Evolutionary conservation across 1,140 invertebrate genomes (phyloP).

Genomic region (Bursaphelenchus mucronatus): DNA sequence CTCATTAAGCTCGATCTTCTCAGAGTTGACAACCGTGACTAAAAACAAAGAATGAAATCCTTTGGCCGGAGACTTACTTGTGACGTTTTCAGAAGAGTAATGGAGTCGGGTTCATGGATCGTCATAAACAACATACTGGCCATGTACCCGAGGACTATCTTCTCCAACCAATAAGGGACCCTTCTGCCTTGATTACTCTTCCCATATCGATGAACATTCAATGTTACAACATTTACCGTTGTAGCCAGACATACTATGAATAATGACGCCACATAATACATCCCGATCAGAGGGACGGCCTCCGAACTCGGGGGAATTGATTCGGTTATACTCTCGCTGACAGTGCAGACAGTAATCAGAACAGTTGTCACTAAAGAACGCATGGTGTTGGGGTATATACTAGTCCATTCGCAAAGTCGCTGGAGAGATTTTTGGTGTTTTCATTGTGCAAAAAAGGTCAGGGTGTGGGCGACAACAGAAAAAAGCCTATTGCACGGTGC

Average conservation of each 20-base stretch:
- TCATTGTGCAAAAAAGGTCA: no score
- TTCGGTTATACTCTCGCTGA: slow-evolving; percentile 76
- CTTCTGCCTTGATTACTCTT: slow-evolving; percentile 60
- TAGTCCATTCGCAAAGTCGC: no score
- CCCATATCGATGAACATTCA: slow-evolving; percentile 82
- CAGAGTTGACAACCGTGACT: slow-evolving; percentile 55
- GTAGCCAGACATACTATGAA: slow-evolving; percentile 82
- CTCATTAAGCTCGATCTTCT: slow-evolving; percentile 51
- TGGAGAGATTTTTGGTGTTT: no score
- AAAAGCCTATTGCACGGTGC: no score
- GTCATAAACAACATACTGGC: slow-evolving; percentile 49
- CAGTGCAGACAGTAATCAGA: slow-evolving; percentile 15
- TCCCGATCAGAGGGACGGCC: slow-evolving; percentile 77
- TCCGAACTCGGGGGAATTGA: slow-evolving; percentile 83
- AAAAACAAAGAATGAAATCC: not conserved
- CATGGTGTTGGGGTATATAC: not conserved
- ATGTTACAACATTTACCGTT: slow-evolving; percentile 69
- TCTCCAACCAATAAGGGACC: slow-evolving; percentile 52
- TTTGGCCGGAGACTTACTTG: slow-evolving; percentile 25
- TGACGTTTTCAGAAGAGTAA: slow-evolving; percentile 55
- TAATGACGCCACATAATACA: slow-evolving; percentile 85
- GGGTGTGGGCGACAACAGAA: no score
- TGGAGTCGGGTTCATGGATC: slow-evolving; percentile 57
- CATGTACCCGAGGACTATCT: slow-evolving; percentile 56
- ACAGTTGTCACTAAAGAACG: not conserved